These are phyloP conservation scores for Araneus ventricosus DNA, from an alignment of 1,140 invertebrate genomes.

Conservation along the genomic window DNA sequence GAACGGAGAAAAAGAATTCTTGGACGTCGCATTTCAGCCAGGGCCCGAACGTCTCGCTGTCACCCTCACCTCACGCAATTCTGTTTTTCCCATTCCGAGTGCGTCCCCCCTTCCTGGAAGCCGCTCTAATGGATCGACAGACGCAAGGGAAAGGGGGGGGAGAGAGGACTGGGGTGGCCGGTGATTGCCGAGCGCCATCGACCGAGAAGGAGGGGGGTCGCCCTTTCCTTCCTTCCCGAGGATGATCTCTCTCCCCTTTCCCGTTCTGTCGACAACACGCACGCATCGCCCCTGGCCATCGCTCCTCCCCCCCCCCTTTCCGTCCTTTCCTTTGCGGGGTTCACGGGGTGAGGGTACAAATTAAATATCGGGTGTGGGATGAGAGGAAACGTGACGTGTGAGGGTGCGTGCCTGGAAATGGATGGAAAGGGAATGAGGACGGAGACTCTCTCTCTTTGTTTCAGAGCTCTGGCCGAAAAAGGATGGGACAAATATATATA, in stretches of 20 bases:
- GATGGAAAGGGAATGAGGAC: neutral
- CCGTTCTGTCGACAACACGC: constrained; percentile 45
- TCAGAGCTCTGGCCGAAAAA: neutral
- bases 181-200: constrained; percentile 74
- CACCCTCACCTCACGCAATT: constrained; percentile 1
- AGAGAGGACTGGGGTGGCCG: constrained; percentile 3
- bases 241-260: neutral
- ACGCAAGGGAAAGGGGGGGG: constrained; percentile 16
- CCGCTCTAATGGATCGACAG: constrained; percentile 71
- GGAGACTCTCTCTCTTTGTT: neutral
- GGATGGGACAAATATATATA: no score
- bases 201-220: constrained; percentile 48
- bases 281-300: constrained; percentile 70
- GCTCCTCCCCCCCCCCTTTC: neutral
- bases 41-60: constrained; percentile 6
- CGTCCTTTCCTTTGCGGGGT: constrained; percentile 5
- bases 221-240: neutral
- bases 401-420: neutral
- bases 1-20: no score
- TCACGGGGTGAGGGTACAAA: constrained; percentile 44
- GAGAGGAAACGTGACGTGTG: neutral
- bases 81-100: constrained; percentile 53
- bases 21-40: neutral
- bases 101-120: neutral
- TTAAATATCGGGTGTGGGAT: constrained; percentile 60